A percentile compares a stretch with the other conserved stretches of the same genome.
Conservation (phyloP, 2,888 invertebrate species). For the Masnerella sp. region DNA sequence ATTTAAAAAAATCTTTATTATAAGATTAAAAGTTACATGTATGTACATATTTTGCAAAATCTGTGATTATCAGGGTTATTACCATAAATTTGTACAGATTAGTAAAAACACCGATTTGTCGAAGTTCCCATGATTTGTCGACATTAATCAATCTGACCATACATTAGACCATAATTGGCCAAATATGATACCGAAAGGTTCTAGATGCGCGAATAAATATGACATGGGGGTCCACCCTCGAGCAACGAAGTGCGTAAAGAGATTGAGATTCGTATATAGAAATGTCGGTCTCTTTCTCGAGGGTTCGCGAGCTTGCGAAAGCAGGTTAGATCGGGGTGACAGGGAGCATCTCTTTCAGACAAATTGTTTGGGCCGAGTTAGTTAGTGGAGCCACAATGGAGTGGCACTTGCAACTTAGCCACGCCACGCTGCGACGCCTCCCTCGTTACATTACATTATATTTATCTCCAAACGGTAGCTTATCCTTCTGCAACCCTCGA, state of each 20-base stretch:
- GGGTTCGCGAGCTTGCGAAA: slow-evolving; percentile 56
- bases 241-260: slow-evolving; percentile 64
- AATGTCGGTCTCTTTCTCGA: slow-evolving; percentile 18
- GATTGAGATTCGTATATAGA: slow-evolving; percentile 65
- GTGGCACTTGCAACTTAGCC: slow-evolving; percentile 71
- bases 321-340: slow-evolving; percentile 63
- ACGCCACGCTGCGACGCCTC: slow-evolving; percentile 68
- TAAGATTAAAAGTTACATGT: no score
- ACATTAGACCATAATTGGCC: slow-evolving; percentile 12
- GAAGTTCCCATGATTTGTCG: no score
- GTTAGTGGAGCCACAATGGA: slow-evolving; percentile 76
- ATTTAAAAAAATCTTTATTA: no score
- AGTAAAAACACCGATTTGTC: no score
- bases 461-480: slow-evolving; percentile 75
- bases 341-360: slow-evolving; percentile 72
- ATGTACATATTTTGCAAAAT: no score
- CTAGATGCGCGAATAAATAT: slow-evolving; percentile 34
- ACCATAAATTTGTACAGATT: no score
- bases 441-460: slow-evolving; percentile 77
- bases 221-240: slow-evolving; percentile 53
- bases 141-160: neutral
- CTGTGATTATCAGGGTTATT: no score
- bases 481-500: slow-evolving; percentile 65
- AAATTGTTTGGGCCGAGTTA: slow-evolving; percentile 77
- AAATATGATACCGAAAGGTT: slow-evolving; percentile 5